Conservation (phyloP, 2,113 vertebrate genomes). For the Xenopus laevis region DNA sequence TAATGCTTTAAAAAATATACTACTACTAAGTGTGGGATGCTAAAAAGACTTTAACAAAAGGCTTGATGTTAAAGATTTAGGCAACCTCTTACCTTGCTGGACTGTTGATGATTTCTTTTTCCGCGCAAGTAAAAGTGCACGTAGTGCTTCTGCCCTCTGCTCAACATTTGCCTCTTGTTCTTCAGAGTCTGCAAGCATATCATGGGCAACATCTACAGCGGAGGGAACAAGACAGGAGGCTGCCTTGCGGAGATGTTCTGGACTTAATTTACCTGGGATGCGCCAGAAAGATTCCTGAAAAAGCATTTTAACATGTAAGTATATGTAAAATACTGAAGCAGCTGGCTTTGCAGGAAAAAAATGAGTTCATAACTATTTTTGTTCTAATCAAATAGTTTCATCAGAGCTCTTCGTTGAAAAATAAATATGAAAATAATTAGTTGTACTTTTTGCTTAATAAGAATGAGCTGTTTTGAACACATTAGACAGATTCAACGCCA, state of each 20-base stretch:
- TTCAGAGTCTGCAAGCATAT: conserved; percentile 35
- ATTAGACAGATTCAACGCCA: too few relatives aligned
- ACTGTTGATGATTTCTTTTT: conserved; percentile 59
- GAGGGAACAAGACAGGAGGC: conserved; percentile 65
- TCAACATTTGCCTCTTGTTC: conserved; percentile 34
- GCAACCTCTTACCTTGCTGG: background rate
- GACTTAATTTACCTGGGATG: conserved; percentile 74
- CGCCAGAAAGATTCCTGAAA: conserved; percentile 90
- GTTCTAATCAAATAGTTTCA: too few relatives aligned
- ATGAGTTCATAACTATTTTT: too few relatives aligned
- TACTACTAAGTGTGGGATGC: too few relatives aligned
- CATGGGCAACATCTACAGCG: conserved; percentile 28
- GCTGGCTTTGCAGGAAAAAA: background rate
- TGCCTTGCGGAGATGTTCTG: conserved; percentile 60
- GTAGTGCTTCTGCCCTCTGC: conserved; percentile 61
- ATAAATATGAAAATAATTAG: too few relatives aligned
- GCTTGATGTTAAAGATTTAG: too few relatives aligned
- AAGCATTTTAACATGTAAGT: background rate
- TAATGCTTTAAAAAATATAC: too few relatives aligned
- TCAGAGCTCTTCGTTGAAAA: too few relatives aligned
- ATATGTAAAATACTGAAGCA: background rate
- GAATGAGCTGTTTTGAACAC: too few relatives aligned
- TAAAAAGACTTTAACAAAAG: too few relatives aligned
- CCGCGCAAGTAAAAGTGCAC: conserved; percentile 60
- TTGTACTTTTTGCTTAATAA: too few relatives aligned